Evolutionary conservation across 2,797 vertebrate species (phyloP).

Genomic region (Muscicapa comitata): DNA sequence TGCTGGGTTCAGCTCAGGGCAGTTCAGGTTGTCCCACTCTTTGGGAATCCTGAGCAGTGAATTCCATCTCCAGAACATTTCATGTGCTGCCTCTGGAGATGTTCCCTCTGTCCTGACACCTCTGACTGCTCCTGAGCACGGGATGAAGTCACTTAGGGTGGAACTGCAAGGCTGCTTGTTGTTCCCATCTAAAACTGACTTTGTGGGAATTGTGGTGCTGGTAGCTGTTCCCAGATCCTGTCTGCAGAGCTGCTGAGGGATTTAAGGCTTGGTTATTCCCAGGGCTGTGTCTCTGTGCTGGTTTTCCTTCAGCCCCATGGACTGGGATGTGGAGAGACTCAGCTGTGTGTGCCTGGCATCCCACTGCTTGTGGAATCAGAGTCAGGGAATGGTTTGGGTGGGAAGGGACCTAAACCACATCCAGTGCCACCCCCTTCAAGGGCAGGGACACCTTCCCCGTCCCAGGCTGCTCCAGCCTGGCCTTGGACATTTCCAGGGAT

Average conservation of each 20-base stretch:
- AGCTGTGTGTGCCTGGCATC: neutral
- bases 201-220: neutral
- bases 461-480: neutral
- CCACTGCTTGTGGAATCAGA: neutral
- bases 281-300: neutral
- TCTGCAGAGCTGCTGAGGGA: neutral
- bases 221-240: neutral
- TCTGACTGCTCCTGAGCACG: neutral
- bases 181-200: neutral
- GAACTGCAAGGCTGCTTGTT: neutral
- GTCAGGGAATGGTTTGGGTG: neutral
- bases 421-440: neutral
- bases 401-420: too few relatives aligned
- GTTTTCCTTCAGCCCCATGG: neutral
- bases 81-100: neutral
- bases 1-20: neutral
- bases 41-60: neutral
- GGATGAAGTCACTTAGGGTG: neutral
- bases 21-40: neutral
- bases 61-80: neutral
- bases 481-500: neutral
- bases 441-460: neutral
- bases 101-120: rapidly evolving
- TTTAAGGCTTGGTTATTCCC: neutral
- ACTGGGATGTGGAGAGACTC: neutral